These are phyloP conservation scores for Linnaemya tessellans DNA, from an alignment of 2,888 invertebrate genomes.

Conservation along the genomic window DNA sequence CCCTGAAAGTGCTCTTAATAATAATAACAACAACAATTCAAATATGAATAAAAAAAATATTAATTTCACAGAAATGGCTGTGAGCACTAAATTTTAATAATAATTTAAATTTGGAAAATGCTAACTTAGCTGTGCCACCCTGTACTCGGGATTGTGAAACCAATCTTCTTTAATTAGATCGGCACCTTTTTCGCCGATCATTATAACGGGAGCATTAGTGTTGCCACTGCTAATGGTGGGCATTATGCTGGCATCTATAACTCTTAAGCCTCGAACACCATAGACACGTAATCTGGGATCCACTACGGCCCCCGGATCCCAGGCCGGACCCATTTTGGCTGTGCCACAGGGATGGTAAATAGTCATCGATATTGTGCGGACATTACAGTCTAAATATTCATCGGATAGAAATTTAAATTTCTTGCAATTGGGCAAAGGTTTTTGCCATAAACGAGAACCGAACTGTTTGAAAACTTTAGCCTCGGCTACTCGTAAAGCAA, in stretches of 20 bases:
- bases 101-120: neutral
- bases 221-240: constrained; percentile 94
- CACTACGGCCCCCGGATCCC: constrained; percentile 91
- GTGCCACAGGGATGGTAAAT: constrained; percentile 96
- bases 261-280: constrained; percentile 90
- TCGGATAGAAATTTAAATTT: constrained; percentile 89
- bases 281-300: constrained; percentile 91
- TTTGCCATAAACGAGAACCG: constrained; percentile 89
- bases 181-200: constrained; percentile 95
- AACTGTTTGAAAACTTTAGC: constrained; percentile 92
- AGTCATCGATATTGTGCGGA: constrained; percentile 93
- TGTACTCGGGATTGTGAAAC: constrained; percentile 84
- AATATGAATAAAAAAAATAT: constrained; percentile 23
- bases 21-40: constrained; percentile 8
- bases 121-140: constrained; percentile 74
- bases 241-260: constrained; percentile 95
- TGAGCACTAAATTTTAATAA: neutral
- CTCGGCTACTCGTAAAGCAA: constrained; percentile 89
- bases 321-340: constrained; percentile 93
- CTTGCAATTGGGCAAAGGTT: constrained; percentile 91
- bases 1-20: constrained; percentile 53
- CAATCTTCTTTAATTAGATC: constrained; percentile 94
- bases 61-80: constrained; percentile 34
- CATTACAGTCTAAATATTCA: constrained; percentile 93
- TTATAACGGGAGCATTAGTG: constrained; percentile 95